These are phyloP conservation scores for Sebastes schlegelii DNA, from an alignment of 2,113 vertebrate genomes.

Conservation along the genomic window DNA sequence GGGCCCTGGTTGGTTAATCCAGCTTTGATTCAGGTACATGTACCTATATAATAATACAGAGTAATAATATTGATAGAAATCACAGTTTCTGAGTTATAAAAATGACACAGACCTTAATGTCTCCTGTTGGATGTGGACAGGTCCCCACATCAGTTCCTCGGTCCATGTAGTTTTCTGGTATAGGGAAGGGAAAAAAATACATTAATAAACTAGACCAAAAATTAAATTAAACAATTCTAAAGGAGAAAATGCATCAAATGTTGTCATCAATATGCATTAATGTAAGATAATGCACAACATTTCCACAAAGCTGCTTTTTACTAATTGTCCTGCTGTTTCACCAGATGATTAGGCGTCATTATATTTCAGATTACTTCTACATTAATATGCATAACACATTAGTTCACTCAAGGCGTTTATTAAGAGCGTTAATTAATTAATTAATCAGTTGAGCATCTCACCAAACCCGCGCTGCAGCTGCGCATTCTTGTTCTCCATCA, in stretches of 20 bases:
- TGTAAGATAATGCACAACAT: background rate
- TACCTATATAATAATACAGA: no score
- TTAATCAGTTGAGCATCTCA: slow-evolving; percentile 28
- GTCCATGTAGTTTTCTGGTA: slow-evolving; percentile 72
- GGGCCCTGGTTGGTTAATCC: background rate
- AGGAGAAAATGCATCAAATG: background rate
- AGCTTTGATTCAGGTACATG: background rate
- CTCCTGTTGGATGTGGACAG: slow-evolving; percentile 48
- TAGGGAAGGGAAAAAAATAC: background rate
- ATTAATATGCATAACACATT: background rate
- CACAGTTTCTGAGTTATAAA: background rate
- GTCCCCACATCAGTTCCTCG: slow-evolving; percentile 52
- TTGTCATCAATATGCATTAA: background rate
- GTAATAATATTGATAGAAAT: background rate
- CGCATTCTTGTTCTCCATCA: slow-evolving; percentile 69
- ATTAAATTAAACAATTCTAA: background rate
- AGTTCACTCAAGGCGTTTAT: background rate
- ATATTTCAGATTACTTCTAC: background rate
- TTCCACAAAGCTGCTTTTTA: background rate
- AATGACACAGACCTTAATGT: slow-evolving; percentile 58
- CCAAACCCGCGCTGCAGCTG: slow-evolving; percentile 72
- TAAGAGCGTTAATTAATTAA: background rate
- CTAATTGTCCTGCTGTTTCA: background rate
- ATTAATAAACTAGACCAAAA: background rate
- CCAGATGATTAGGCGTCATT: background rate